phyloP scores from a whole-genome alignment of 2,888 invertebrate genomes.

The Caenorhabditis auriculariae region DNA sequence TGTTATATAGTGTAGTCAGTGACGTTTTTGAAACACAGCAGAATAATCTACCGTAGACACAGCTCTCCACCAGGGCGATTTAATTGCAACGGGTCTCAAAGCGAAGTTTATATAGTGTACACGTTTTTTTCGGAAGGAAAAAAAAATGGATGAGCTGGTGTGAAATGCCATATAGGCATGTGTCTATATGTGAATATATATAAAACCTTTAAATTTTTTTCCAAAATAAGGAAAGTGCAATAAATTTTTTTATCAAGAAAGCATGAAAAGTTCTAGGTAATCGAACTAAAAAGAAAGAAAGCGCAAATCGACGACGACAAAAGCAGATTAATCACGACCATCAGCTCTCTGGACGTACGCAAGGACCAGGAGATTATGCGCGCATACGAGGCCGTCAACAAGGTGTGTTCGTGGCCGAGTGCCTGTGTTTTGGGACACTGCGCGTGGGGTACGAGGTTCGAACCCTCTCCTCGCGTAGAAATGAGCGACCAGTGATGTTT shows the following conservation, averaged over 20 bases:
- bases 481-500: too few species aligned
- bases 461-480: background rate
- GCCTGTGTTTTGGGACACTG: slow-evolving; percentile 6
- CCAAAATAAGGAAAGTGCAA: background rate
- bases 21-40: too few species aligned
- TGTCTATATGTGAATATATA: too few species aligned
- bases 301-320: slow-evolving; percentile 77
- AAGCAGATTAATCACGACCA: slow-evolving; percentile 76
- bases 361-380: slow-evolving; percentile 80
- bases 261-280: slow-evolving; percentile 69
- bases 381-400: slow-evolving; percentile 83
- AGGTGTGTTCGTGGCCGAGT: slow-evolving; percentile 62
- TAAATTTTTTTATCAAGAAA: background rate
- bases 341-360: slow-evolving; percentile 84
- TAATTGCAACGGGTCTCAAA: too few species aligned
- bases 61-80: too few species aligned
- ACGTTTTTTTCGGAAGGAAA: background rate
- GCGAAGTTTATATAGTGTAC: too few species aligned
- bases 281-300: slow-evolving; percentile 75
- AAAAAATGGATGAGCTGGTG: too few species aligned
- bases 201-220: too few species aligned
- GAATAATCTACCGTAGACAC: too few species aligned
- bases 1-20: too few species aligned
- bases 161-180: too few species aligned
- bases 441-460: slow-evolving; percentile 10